Evolutionary conservation across 1,140 invertebrate species (phyloP), one percentile per base, ranked within the genome.

Genomic region (Odontomachus brunneus): DNA sequence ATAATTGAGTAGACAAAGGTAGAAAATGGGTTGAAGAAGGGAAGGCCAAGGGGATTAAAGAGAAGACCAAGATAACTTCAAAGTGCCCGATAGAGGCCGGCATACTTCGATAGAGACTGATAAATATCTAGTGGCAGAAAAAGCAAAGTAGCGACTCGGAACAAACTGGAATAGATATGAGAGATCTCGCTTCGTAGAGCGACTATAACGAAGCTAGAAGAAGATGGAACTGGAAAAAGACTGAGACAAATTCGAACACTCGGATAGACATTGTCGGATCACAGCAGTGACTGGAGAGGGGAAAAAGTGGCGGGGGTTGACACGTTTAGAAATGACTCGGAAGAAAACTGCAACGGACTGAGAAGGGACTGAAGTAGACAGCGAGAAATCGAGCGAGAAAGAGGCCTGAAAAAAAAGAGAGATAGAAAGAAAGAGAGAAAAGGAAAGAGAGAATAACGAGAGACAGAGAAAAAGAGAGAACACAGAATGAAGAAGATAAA

Each of bases 311-410:
- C 2, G 5, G 29, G 29, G 29, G 5, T 2, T 33, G 29, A 53
- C 26, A 38, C 26, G 29, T 78, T 17, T 38, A 82, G 29, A 73
- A 74, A 82, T 62, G 26, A 73, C 15, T 51, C 11, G 53, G 53
- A 59, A 73, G 66, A 5, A 48, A 72, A 81, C 22, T 71, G 17
- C 51, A 57, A 59, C 19, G 33, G 49, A 29, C 49, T 53, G 22
- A 55, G 51, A 62, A 62, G n/a, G 7, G 29, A 24, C 67, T 19
- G 51, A n/a, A 44, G 59, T 24, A 29, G 73, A 53, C 38, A n/a
- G 51, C 38, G 72, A 83, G 26, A 80, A 74, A 84, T 55, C 38
- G 82, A 80, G 74, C 38, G 53, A 62, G 63, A 78, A 22, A n/a
- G n/a, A n/a, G 57, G 63, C 29, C 29, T 33, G 29, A 33, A 5